Evolutionary conservation across 2,113 vertebrate genomes (phyloP).

Genomic region (Mellivora capensis): DNA sequence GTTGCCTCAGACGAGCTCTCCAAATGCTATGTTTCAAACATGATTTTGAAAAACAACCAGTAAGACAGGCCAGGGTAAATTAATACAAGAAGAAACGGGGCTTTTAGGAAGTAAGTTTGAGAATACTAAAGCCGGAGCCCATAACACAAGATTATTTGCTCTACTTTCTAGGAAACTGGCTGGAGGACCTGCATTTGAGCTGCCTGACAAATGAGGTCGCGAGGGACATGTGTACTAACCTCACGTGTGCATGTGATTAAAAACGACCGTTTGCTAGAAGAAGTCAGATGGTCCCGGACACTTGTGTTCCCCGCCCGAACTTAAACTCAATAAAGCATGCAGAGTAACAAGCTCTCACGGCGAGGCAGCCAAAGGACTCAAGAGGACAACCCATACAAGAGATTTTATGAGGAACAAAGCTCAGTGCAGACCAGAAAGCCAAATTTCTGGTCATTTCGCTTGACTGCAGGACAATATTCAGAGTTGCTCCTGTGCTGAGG

Average conservation of each 20-base stretch:
- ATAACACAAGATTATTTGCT: not conserved
- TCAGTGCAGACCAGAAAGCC: not conserved
- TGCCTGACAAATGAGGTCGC: not conserved
- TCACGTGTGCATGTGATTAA: not conserved
- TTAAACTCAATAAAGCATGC: not conserved
- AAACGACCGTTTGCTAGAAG: not conserved
- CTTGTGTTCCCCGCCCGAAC: too few species aligned
- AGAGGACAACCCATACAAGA: too few species aligned
- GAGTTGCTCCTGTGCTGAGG: not conserved
- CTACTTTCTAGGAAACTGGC: not conserved
- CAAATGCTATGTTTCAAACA: not conserved
- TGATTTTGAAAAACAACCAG: not conserved
- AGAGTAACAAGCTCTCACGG: not conserved
- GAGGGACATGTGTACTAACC: not conserved
- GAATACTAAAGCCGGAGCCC: not conserved
- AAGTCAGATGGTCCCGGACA: too few species aligned
- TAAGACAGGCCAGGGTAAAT: not conserved
- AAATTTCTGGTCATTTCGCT: not conserved
- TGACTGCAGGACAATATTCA: not conserved
- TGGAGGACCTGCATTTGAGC: not conserved
- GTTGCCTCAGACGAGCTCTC: not conserved
- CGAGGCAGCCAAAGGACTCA: fast-evolving
- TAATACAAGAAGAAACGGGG: not conserved
- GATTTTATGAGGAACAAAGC: not conserved
- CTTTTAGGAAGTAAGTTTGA: not conserved